Base-by-base conservation (phyloP, 1,140 invertebrate genomes). In the Octopus sinensis region DNA sequence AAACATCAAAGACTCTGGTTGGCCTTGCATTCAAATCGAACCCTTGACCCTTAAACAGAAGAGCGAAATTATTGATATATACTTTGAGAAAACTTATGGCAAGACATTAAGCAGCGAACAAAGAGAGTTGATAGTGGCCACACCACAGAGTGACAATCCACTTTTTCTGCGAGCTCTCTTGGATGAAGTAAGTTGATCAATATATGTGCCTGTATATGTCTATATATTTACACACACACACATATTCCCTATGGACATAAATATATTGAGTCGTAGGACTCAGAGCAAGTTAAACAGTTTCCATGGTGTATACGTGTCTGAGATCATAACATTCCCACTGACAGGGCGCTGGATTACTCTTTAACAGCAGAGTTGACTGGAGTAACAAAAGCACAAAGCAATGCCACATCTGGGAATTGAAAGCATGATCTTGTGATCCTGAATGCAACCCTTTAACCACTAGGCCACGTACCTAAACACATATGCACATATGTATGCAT, bases 81-180 rank as follows among this genome's bases (percentile, higher is more conserved):
- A 86, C 76, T 73, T 88, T n/a, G 82, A 85, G 73, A 84, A 84
- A 56, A 84, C 85, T 51, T 88, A 88, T 78, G 82, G 84, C 5
- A 88, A 88, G 78, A 88, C 84, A 4, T 81, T 88, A 62, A 84
- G 78, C 75, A 43, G 80, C 6, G 84, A 85, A 17, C 86, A 87
- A 82, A 88, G 85, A 78, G 79, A 85, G 23, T 76, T 87, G 85
- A 87, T 88, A 71, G 80, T 87, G 1, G 77, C 82, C 17, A 83
- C 85, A 6, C 62, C 76, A 10, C 86, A 86, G 73, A 88, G 86
- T 0, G 83, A 85, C 43, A 88, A 88, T 78, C 85, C 87, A 13
- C 80, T 88, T 7, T 88, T 85, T 54, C 80, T 88, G 17, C 82
- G 83, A 13, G 83, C 84, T 10, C 82, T 88, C 4, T 78, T 88